Evolutionary conservation across 1,140 invertebrate genomes (phyloP).

Genomic region (Drosophila aff.): DNA sequence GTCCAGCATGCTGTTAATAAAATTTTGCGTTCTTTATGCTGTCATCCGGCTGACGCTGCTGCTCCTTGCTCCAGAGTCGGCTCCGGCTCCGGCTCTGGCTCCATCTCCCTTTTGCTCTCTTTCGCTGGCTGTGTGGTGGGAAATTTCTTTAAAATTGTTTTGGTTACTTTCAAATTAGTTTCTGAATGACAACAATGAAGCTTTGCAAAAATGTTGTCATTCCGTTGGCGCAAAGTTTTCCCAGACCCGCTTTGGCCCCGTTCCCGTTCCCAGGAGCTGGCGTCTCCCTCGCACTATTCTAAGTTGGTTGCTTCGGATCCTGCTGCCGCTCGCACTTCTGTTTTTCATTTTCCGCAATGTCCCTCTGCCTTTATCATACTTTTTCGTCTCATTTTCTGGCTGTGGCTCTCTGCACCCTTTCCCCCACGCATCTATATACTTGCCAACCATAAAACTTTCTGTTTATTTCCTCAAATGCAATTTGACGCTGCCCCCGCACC

Average conservation of each 20-base stretch:
- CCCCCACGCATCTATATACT: constrained; percentile 43
- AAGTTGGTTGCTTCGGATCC: constrained; percentile 52
- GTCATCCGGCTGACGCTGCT: constrained; percentile 54
- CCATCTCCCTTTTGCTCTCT: constrained; percentile 14
- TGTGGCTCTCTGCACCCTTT: constrained; percentile 9
- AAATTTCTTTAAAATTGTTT: constrained; percentile 85
- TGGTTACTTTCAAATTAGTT: constrained; percentile 85
- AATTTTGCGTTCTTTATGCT: constrained; percentile 75
- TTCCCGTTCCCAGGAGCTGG: constrained; percentile 2
- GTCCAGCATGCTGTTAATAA: constrained; percentile 82
- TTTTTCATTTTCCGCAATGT: constrained; percentile 73
- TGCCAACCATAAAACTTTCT: constrained; percentile 73
- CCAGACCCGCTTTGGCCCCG: constrained; percentile 17
- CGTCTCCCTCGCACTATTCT: constrained; percentile 70
- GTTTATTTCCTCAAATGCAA: constrained; percentile 83
- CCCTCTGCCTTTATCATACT: constrained; percentile 60
- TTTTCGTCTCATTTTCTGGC: constrained; percentile 48
- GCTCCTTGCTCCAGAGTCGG: constrained; percentile 1
- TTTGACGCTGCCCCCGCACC: constrained; percentile 64
- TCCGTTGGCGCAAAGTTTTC: constrained; percentile 79
- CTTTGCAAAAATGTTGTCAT: constrained; percentile 85
- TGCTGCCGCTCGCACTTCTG: constrained; percentile 35
- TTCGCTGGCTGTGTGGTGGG: constrained; percentile 64
- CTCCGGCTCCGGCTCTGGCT: constrained; percentile 5
- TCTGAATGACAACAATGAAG: constrained; percentile 85